phyloP scores from a whole-genome alignment of 1,140 invertebrate species.

The Hyles vespertilio region DNA sequence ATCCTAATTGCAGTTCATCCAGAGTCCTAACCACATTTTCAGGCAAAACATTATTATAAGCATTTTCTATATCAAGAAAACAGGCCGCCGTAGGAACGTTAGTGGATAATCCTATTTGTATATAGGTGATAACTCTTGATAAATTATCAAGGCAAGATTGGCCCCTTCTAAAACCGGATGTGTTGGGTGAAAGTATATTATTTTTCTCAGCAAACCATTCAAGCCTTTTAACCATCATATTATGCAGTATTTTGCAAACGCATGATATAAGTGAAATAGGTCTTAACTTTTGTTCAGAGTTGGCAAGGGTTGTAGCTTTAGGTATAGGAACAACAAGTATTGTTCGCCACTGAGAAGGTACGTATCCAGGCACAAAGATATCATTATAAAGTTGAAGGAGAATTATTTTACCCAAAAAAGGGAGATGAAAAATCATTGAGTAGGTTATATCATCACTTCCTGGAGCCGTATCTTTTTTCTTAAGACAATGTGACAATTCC shows the following conservation, averaged over 20 bases:
- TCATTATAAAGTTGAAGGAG: no score
- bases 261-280: slow-evolving; percentile 38
- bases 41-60: slow-evolving; percentile 29
- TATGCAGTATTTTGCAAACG: slow-evolving; percentile 32
- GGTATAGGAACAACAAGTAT: no score
- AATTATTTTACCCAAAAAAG: no score
- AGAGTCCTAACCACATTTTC: slow-evolving; percentile 17
- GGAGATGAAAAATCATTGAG: background rate
- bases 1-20: slow-evolving; percentile 21
- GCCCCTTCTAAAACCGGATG: slow-evolving; percentile 29
- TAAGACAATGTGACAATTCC: no score
- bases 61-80: slow-evolving; percentile 33
- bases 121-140: slow-evolving; percentile 17
- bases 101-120: slow-evolving; percentile 31
- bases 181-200: slow-evolving; percentile 20
- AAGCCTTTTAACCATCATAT: slow-evolving; percentile 25
- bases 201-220: slow-evolving; percentile 34
- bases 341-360: no score
- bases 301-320: no score
- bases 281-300: slow-evolving; percentile 9
- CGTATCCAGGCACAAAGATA: no score
- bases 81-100: slow-evolving; percentile 25
- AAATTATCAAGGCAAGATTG: slow-evolving; percentile 25
- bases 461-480: no score
- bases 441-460: no score